These are phyloP conservation scores for Manis javanica DNA, from an alignment of 2,797 vertebrate genomes.

Conservation along the genomic window DNA sequence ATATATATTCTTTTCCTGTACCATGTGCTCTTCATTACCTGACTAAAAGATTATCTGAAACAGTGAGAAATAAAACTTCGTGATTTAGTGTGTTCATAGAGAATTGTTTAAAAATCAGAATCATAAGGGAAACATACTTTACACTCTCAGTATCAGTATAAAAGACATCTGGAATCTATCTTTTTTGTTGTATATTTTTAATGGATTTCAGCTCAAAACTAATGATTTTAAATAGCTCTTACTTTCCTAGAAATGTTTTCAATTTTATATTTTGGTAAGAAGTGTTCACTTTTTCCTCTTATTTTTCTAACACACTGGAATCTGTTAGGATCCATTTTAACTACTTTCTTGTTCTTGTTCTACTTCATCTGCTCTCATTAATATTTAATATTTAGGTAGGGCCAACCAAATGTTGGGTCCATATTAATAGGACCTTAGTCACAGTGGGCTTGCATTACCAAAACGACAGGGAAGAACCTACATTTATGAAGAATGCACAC, in stretches of 20 bases:
- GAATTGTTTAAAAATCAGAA: neutral
- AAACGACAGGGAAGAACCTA: neutral
- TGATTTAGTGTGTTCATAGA: neutral
- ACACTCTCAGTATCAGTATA: neutral
- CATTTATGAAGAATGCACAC: neutral
- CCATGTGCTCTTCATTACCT: slow-evolving; percentile 82
- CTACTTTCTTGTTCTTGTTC: neutral
- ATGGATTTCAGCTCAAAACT: neutral
- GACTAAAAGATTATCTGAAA: slow-evolving; percentile 68
- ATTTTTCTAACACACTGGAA: neutral
- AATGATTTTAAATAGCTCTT: neutral
- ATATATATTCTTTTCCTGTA: slow-evolving; percentile 70
- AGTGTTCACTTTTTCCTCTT: neutral
- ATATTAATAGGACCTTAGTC: neutral
- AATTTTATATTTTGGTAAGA: neutral
- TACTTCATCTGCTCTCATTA: neutral
- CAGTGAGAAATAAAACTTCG: neutral
- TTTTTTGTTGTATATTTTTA: neutral
- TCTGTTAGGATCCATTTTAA: neutral
- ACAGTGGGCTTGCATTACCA: neutral
- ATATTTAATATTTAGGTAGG: slow-evolving; percentile 24
- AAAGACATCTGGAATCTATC: neutral
- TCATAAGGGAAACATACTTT: neutral
- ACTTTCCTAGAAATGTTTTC: neutral
- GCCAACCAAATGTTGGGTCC: neutral